Base-by-base conservation (phyloP, 2,888 invertebrate species). In the Eulithis testata region DNA sequence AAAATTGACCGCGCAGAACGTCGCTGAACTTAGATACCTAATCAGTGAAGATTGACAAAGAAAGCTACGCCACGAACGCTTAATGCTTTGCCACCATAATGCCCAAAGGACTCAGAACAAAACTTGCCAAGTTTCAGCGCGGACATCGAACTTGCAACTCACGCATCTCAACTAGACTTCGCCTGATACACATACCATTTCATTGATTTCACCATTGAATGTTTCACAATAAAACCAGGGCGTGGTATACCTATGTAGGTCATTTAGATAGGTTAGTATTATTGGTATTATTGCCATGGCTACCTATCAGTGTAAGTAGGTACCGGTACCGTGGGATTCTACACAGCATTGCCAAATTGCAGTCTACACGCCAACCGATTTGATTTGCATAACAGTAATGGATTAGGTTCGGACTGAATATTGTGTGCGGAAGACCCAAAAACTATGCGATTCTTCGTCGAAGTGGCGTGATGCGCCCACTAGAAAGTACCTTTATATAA, bases 331-430 rank as follows among this genome's bases (percentile, higher is more conserved):
- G 60, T 65, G 60, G 55, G 65, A 56, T 8, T 12, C 43, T 21
- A 40, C 36, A n/a, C 45, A 12, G 45, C 44, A 51, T 49, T 60
- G 56, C 60, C 56, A 60, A 60, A 65, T 60, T 56, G 47, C 52
- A n/a, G 14, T 43, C 11, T 50, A 27, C 61, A 50, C 61, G 61
- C 43, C 50, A 55, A 6, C 37, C 45, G 47, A 56, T 60, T 58
- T 44, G 58, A 59, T 64, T 64, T 59, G 63, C 63, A 64, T 64
- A 54, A 59, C 63, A 47, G 58, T 59, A 52, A 45, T 14, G 47
- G 49, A 47, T 40, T 40, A n/a, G 11, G 49, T 27, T 37, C 37
- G 37, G 54, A 36, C 47, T 51, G 5, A 51, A 51, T 59, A 43
- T 51, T 27, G 36, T 40, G 51, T 40, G 14, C 21, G 21, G 14